Evolutionary conservation across 2,888 invertebrate genomes (phyloP).

Genomic region (Drosophila monieri): DNA sequence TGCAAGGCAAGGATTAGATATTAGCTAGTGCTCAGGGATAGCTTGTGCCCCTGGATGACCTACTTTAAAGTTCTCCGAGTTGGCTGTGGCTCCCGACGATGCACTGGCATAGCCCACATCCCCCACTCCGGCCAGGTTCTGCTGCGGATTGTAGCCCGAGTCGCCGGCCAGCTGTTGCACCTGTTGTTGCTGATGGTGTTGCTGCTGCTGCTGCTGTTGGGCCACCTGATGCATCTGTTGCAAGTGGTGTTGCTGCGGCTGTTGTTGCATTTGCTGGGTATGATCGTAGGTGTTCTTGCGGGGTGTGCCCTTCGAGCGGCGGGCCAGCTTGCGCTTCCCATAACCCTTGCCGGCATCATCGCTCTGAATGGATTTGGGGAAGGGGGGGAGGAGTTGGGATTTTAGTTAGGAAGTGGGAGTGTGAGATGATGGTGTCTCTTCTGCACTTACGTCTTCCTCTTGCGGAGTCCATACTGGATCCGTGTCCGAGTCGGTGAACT

Average conservation of each 20-base stretch:
- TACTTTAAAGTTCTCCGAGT: conserved; percentile 82
- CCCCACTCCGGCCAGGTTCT: conserved; percentile 68
- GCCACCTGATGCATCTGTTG: conserved; percentile 41
- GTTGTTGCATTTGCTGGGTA: conserved; percentile 43
- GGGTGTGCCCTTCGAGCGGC: conserved; percentile 79
- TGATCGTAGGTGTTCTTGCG: conserved; percentile 78
- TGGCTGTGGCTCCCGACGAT: conserved; percentile 59
- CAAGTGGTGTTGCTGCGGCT: conserved; percentile 48
- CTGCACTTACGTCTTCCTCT: conserved; percentile 84
- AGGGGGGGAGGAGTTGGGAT: background rate
- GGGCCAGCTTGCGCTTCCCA: conserved; percentile 77
- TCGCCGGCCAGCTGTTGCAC: conserved; percentile 51
- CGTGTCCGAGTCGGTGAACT: conserved; percentile 87
- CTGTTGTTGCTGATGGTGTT: conserved; percentile 60
- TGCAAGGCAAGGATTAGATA: conserved; percentile 75
- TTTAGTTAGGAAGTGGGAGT: conserved; percentile 6
- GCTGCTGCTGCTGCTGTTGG: conserved; percentile 38
- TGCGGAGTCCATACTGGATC: conserved; percentile 92
- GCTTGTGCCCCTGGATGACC: background rate
- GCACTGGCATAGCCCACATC: conserved; percentile 70
- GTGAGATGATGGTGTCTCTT: conserved; percentile 1
- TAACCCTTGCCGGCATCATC: conserved; percentile 77
- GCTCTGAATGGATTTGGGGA: conserved; percentile 55
- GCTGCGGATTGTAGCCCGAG: conserved; percentile 76
- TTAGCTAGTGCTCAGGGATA: background rate